Conservation (phyloP, 1,140 invertebrate species). For the Trichogramma pretiosum region DNA sequence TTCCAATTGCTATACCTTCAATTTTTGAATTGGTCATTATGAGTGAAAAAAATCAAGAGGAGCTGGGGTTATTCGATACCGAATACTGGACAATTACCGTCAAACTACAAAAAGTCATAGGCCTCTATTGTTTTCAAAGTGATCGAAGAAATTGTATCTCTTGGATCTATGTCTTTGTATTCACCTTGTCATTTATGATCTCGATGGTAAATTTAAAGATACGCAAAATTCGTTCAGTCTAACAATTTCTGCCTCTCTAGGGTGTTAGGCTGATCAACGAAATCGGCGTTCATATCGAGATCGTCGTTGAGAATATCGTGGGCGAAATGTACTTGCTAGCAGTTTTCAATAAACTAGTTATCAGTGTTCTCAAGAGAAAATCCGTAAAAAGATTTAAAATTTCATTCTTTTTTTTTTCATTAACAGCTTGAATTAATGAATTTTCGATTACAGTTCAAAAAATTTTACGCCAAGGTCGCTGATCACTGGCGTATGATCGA, state of each 20-base stretch:
- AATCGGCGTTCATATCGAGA: background rate
- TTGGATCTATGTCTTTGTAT: background rate
- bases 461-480: background rate
- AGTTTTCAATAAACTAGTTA: background rate
- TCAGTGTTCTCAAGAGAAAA: background rate
- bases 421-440: too few species aligned
- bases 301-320: conserved; percentile 3
- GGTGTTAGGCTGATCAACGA: background rate
- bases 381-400: background rate
- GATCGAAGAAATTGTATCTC: background rate
- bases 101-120: conserved; percentile 2
- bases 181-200: background rate
- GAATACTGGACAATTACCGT: conserved; percentile 4
- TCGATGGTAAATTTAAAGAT: background rate
- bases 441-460: conserved; percentile 4
- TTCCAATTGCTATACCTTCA: too few species aligned
- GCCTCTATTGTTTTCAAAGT: background rate
- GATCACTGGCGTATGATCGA: background rate
- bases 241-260: too few species aligned
- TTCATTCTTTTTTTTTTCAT: too few species aligned
- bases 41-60: too few species aligned
- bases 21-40: too few species aligned
- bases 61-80: background rate
- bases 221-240: too few species aligned
- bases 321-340: background rate